These are phyloP conservation scores for Picathartes gymnocephalus DNA, from an alignment of 2,113 vertebrate genomes.

Conservation along the genomic window DNA sequence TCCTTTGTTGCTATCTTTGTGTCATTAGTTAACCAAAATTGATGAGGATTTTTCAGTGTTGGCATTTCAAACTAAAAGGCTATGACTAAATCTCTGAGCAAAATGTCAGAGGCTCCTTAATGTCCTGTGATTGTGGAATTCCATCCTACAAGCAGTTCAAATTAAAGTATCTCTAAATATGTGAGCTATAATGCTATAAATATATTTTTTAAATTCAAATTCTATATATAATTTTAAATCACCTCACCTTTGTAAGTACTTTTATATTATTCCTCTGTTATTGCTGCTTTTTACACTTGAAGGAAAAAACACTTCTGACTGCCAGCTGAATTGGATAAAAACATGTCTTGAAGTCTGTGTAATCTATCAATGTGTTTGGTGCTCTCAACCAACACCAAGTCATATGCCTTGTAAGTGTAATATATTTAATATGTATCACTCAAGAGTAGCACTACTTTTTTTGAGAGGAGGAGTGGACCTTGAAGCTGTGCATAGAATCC, in stretches of 20 bases:
- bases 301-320: background rate
- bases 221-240: background rate
- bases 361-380: background rate
- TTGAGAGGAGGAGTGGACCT: background rate
- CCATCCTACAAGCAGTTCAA: background rate
- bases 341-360: background rate
- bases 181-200: background rate
- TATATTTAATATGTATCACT: constrained; percentile 17
- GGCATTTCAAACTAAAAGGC: background rate
- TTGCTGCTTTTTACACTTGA: background rate
- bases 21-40: background rate
- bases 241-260: background rate
- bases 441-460: background rate
- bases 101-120: background rate
- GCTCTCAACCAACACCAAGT: background rate
- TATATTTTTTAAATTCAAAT: background rate
- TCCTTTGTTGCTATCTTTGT: background rate
- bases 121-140: background rate
- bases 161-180: background rate
- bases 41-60: background rate
- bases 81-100: background rate
- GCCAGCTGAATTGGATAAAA: background rate
- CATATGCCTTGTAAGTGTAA: background rate
- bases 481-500: background rate
- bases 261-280: background rate